phyloP scores from a whole-genome alignment of 2,113 vertebrate genomes.

The Takifugu flavidus region DNA sequence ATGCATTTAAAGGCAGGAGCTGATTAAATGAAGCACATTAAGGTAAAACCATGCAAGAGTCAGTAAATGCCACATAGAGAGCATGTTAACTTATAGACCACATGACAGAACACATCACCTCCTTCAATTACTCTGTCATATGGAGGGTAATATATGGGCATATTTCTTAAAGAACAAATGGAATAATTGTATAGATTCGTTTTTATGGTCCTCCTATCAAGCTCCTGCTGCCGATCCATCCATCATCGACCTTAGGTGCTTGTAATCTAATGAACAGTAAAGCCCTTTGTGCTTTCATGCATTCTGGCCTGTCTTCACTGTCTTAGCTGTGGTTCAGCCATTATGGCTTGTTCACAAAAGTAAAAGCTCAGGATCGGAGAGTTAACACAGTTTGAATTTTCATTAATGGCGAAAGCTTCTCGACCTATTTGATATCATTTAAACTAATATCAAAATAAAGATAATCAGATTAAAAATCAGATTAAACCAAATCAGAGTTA shows the following conservation, averaged over 20 bases:
- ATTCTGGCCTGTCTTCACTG: slow-evolving; percentile 39
- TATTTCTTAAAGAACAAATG: slow-evolving; percentile 6
- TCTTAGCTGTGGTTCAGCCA: slow-evolving; percentile 28
- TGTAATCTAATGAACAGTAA: slow-evolving; percentile 16
- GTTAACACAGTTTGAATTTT: too few species aligned
- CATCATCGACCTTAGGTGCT: slow-evolving; percentile 18
- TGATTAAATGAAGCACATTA: too few species aligned
- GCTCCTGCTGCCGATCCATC: slow-evolving; percentile 17
- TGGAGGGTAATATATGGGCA: slow-evolving; percentile 2
- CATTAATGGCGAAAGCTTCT: too few species aligned
- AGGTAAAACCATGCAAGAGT: too few species aligned
- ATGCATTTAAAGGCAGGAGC: too few species aligned
- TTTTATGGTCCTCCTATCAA: too few species aligned
- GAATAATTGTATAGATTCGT: slow-evolving; percentile 12
- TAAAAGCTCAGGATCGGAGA: background rate
- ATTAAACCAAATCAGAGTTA: background rate
- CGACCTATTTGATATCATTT: too few species aligned
- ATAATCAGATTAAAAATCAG: too few species aligned
- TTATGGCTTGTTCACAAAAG: slow-evolving; percentile 16
- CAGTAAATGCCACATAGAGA: too few species aligned
- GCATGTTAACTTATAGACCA: too few species aligned
- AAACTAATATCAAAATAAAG: too few species aligned
- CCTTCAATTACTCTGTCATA: slow-evolving; percentile 18
- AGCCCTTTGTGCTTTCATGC: slow-evolving; percentile 18
- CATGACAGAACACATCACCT: slow-evolving; percentile 5